Evolutionary conservation across 1,140 invertebrate species (phyloP).

Genomic region (Zelostemma sp.): DNA sequence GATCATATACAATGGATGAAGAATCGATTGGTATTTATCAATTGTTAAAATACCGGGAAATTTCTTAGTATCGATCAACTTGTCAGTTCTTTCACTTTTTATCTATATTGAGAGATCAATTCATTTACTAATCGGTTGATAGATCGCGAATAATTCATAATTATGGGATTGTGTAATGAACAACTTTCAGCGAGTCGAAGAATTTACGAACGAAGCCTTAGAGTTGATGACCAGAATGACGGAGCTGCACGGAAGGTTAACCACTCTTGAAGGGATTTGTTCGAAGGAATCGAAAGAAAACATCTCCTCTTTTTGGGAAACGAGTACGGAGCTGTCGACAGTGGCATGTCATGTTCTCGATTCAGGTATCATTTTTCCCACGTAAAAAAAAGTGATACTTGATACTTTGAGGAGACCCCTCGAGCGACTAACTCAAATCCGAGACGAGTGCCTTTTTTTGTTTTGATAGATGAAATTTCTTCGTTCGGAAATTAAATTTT

Average conservation of each 20-base stretch:
- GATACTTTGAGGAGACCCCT: not conserved
- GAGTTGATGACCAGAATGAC: slow-evolving; percentile 72
- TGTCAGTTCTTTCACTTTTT: too few relatives aligned
- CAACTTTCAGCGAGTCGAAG: slow-evolving; percentile 73
- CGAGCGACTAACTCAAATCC: too few relatives aligned
- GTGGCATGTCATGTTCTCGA: slow-evolving; percentile 52
- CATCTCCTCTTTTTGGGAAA: slow-evolving; percentile 53
- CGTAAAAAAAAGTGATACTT: not conserved
- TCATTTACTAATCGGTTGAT: too few relatives aligned
- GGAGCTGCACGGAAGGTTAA: slow-evolving; percentile 69
- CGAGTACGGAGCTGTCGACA: slow-evolving; percentile 50
- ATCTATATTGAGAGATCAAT: too few relatives aligned
- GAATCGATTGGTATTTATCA: slow-evolving; percentile 84
- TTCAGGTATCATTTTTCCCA: slow-evolving; percentile 47
- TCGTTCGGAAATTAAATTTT: not conserved
- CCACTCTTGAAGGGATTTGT: slow-evolving; percentile 40
- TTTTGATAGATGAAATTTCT: too few relatives aligned
- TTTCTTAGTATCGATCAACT: too few relatives aligned
- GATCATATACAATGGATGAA: slow-evolving; percentile 88
- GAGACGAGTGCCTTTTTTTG: too few relatives aligned
- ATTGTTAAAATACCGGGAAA: too few relatives aligned
- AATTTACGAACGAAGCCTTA: slow-evolving; percentile 71
- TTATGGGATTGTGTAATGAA: not conserved
- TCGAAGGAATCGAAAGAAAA: slow-evolving; percentile 53
- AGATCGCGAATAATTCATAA: too few relatives aligned